These are phyloP conservation scores for Sylvietta virens DNA, from an alignment of 2,113 vertebrate genomes.

Conservation along the genomic window DNA sequence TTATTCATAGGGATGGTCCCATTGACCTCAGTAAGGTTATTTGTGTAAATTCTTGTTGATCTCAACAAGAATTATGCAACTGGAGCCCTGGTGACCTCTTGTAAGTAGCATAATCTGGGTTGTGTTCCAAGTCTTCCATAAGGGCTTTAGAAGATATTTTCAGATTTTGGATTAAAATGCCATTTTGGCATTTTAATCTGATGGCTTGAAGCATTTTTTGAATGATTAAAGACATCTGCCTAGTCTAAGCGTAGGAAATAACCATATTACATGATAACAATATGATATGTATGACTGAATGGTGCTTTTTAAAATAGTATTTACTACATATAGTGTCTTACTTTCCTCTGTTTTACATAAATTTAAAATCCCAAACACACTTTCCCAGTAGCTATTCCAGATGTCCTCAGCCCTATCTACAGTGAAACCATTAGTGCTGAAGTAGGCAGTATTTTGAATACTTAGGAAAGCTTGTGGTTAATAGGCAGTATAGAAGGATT, in stretches of 20 bases:
- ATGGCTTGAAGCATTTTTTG: constrained; percentile 12
- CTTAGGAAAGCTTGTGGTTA: not conserved
- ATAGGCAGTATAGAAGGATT: not conserved
- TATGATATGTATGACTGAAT: not conserved
- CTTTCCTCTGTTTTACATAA: not conserved
- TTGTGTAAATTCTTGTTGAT: constrained; percentile 22
- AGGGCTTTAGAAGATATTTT: constrained; percentile 47
- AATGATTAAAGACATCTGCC: not conserved
- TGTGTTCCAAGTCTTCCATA: constrained; percentile 13
- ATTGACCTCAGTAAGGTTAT: not conserved
- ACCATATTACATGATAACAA: not conserved
- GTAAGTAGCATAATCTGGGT: constrained; percentile 18
- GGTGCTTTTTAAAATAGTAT: not conserved
- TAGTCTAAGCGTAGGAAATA: not conserved
- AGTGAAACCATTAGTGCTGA: not conserved
- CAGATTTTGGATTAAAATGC: constrained; percentile 57
- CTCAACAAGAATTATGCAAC: constrained; percentile 12
- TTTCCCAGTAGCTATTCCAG: not conserved
- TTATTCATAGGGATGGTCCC: not conserved
- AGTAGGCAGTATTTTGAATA: not conserved
- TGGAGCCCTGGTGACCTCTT: not conserved
- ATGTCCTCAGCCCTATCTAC: not conserved
- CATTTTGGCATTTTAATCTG: constrained; percentile 42
- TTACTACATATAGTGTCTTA: not conserved
- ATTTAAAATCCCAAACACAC: not conserved